Evolutionary conservation across 2,113 vertebrate species (phyloP).

Genomic region (Artemisiospiza belli): DNA sequence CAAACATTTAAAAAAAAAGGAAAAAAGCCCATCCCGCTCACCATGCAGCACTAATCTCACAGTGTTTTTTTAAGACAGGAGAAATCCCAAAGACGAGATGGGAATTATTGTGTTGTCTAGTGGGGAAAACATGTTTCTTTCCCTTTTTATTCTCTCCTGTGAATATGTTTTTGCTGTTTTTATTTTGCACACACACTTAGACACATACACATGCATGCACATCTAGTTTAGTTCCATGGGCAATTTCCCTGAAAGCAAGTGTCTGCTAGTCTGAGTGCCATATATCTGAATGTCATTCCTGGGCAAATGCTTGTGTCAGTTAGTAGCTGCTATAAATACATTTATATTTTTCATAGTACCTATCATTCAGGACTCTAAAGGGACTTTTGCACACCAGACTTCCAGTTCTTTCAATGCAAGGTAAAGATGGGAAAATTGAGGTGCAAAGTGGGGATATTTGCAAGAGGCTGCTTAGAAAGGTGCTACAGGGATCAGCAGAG

Average conservation of each 20-base stretch:
- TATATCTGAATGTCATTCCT: conserved; percentile 7
- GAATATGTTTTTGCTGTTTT: not conserved
- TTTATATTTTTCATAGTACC: conserved; percentile 20
- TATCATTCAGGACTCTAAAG: conserved; percentile 1
- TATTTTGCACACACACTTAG: not conserved
- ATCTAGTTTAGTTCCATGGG: not conserved
- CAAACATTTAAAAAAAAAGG: not conserved
- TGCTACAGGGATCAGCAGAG: not conserved
- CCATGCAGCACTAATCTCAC: not conserved
- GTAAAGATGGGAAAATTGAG: conserved; percentile 20
- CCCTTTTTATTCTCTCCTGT: not conserved
- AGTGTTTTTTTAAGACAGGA: not conserved
- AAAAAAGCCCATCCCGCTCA: not conserved
- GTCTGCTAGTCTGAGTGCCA: not conserved
- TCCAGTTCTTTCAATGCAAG: not conserved
- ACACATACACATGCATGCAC: accelerated
- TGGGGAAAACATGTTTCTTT: not conserved
- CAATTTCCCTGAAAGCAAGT: not conserved
- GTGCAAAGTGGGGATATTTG: not conserved
- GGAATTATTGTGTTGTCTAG: not conserved
- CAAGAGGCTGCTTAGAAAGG: not conserved
- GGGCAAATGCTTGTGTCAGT: conserved; percentile 34
- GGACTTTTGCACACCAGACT: conserved; percentile 1
- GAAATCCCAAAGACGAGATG: not conserved
- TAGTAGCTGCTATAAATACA: conserved; percentile 8